Conservation (phyloP, 2,797 vertebrate species). For the Poecilia gillii region DNA sequence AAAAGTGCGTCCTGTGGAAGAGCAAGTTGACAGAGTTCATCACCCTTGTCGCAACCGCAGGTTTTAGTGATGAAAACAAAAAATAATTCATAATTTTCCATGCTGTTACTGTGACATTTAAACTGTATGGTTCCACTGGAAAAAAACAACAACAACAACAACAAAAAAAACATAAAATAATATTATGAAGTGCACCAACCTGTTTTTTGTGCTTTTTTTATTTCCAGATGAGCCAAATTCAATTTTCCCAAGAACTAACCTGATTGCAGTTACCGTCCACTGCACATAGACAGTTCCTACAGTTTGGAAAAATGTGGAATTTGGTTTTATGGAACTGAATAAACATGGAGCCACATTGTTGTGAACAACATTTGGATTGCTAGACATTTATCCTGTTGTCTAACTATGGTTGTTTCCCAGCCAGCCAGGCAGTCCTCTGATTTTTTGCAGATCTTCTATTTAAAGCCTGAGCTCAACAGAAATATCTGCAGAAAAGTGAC, state of each 20-base stretch:
- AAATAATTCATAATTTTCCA: neutral
- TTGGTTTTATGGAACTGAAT: neutral
- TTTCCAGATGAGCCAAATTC: neutral
- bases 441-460: neutral
- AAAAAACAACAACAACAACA: neutral
- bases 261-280: constrained; percentile 3
- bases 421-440: neutral
- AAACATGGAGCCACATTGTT: neutral
- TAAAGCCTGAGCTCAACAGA: neutral
- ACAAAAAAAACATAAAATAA: neutral
- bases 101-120: neutral
- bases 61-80: neutral
- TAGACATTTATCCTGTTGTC: neutral
- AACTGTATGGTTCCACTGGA: neutral
- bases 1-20: neutral
- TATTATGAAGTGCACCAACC: neutral
- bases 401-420: neutral
- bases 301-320: neutral
- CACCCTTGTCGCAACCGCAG: neutral
- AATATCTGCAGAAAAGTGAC: neutral
- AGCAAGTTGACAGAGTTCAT: neutral
- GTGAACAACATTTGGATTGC: neutral
- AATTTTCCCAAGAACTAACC: constrained; percentile 9
- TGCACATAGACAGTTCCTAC: constrained; percentile 4
- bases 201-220: neutral